phyloP scores from a whole-genome alignment of 2,113 vertebrate genomes.

The Engraulis encrasicolus region DNA sequence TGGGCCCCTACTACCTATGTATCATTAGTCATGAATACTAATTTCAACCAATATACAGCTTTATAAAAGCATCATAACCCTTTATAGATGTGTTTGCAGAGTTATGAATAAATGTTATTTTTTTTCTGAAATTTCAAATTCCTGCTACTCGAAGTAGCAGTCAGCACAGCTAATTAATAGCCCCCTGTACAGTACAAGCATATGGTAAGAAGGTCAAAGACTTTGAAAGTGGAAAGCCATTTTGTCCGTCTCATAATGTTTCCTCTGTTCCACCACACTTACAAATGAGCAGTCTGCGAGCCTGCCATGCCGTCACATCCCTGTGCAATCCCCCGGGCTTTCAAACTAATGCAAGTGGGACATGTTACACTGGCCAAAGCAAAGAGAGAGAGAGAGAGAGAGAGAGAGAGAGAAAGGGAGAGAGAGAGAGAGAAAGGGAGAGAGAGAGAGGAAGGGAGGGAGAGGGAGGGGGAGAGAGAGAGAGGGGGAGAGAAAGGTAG shows the following conservation, averaged over 20 bases:
- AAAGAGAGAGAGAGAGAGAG: too few species aligned
- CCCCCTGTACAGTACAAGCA: not conserved
- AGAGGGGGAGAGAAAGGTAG: too few species aligned
- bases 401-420: too few species aligned
- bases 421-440: too few species aligned
- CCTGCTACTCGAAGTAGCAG: not conserved
- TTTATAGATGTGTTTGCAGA: too few species aligned
- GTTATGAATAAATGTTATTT: not conserved
- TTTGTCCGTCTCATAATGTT: not conserved
- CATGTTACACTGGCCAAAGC: not conserved
- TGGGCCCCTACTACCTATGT: too few species aligned
- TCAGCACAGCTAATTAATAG: not conserved
- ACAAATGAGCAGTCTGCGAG: not conserved
- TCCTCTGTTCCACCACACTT: not conserved
- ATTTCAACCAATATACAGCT: too few species aligned
- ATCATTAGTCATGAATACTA: too few species aligned
- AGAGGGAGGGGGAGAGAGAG: too few species aligned
- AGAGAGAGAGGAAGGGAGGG: too few species aligned
- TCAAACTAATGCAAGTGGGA: constrained; percentile 10
- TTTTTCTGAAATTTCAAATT: not conserved
- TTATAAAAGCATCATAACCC: too few species aligned
- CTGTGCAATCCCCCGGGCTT: not conserved
- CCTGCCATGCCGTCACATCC: not conserved
- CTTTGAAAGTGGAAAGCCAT: not conserved
- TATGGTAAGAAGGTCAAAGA: not conserved